phyloP scores from a whole-genome alignment of 1,140 invertebrate genomes.

The Melanaphis sacchari region DNA sequence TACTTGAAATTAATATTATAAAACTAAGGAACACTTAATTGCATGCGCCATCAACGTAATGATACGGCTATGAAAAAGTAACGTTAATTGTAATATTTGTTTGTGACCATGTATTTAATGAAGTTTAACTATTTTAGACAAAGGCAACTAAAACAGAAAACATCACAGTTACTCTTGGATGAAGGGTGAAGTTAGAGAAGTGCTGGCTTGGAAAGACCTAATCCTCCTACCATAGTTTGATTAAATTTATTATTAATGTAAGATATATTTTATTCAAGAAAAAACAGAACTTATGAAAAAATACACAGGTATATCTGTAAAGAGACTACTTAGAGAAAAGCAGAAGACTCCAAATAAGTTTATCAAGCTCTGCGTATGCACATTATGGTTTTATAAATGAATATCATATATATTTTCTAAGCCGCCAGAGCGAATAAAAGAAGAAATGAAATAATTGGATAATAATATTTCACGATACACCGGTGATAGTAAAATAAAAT shows the following conservation, averaged over 20 bases:
- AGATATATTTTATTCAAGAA: background rate
- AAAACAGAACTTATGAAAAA: background rate
- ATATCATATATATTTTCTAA: background rate
- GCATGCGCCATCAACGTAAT: background rate
- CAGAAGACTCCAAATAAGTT: background rate
- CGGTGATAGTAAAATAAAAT: background rate
- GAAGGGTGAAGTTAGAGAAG: no score
- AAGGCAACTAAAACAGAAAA: background rate
- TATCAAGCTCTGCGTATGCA: background rate
- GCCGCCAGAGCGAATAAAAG: background rate
- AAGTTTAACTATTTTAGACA: background rate
- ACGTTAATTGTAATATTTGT: background rate
- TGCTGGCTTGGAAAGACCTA: background rate
- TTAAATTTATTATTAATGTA: background rate
- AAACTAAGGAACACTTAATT: background rate
- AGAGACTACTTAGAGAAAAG: no score
- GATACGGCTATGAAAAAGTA: background rate
- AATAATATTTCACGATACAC: background rate
- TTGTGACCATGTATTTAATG: background rate
- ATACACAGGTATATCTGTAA: background rate
- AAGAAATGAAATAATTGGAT: background rate
- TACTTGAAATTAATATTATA: background rate
- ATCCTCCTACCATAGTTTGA: background rate
- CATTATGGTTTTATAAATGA: background rate
- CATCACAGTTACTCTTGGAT: no score